Base-by-base conservation (phyloP, 2,113 vertebrate genomes). In the Excalfactoria chinensis region DNA sequence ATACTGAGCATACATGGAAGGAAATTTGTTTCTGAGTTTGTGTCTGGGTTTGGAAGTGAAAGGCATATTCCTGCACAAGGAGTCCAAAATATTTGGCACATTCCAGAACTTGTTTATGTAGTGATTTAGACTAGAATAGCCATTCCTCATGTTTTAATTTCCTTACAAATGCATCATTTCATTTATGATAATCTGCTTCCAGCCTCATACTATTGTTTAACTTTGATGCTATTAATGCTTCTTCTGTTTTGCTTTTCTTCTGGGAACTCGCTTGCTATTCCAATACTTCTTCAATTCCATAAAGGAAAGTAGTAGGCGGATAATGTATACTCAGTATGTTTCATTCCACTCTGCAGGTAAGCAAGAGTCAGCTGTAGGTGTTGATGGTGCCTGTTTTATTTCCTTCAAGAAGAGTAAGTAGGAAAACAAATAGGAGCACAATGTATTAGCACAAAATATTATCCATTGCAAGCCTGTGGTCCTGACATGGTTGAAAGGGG, bases 241-340 rank as follows among this genome's bases (percentile, higher is more conserved):
- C 11, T 19, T 59, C 4, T 1, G 0, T 21, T 70, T 7, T 5
- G 19, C 0, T 32, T 81, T 84, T 84, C 30, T 7, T 34, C 22
- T 7, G 4, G 22, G 76, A 43, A 3, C 3, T 58, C 11, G n/a
- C 15, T 7, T 59, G 3, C 13, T 76, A 10, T 73, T 77, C 49
- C 15, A 67, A 7, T 35, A 43, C 11, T 35, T 80, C n/a, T 62
- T 26, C 8, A 23, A 9, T 83, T 88, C 44, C 53, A 9, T 11
- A 40, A 26, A 79, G 6, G 14, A 44, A 70, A 81, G 9, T 26
- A 37, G 11, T 37, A 53, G n/a, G 13, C 9, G 22, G 6, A 53
- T 48, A 80, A 53, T 1, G 0, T 26, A 59, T 8, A 58, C 1
- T 3, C 2, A 17, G 68, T 94, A 81, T 86, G 0, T 67, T 81